Conservation (phyloP, 2,888 invertebrate genomes). For the Ellobium chinense region DNA sequence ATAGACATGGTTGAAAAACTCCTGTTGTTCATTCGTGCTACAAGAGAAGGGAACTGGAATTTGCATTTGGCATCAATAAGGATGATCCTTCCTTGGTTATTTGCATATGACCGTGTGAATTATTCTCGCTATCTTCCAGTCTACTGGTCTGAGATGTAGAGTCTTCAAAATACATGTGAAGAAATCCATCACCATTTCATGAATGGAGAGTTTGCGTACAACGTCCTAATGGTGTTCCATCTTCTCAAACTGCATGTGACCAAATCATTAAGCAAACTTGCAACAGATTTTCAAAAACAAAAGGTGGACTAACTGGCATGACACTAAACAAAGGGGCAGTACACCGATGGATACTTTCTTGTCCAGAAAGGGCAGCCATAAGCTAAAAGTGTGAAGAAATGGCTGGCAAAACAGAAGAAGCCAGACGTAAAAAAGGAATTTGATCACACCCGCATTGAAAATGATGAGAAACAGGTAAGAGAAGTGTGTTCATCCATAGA, state of each 20-base stretch:
- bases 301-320: constrained; percentile 39
- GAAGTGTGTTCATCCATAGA: neutral
- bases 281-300: constrained; percentile 45
- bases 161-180: constrained; percentile 44
- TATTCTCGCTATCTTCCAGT: constrained; percentile 44
- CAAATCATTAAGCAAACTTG: constrained; percentile 44
- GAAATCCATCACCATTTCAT: neutral
- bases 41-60: constrained; percentile 41
- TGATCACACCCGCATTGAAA: neutral
- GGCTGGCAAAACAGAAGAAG: constrained; percentile 13
- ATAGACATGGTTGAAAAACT: constrained; percentile 37
- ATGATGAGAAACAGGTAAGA: constrained; percentile 16
- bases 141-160: constrained; percentile 52
- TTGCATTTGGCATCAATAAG: constrained; percentile 36
- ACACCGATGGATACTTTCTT: constrained; percentile 39
- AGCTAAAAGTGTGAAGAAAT: constrained; percentile 27
- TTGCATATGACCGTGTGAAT: constrained; percentile 36
- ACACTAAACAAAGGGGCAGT: constrained; percentile 38
- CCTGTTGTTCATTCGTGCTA: constrained; percentile 37
- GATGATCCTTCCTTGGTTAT: constrained; percentile 43
- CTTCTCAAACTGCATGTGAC: constrained; percentile 39
- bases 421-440: neutral
- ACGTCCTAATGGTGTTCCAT: constrained; percentile 2
- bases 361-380: constrained; percentile 26
- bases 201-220: constrained; percentile 35